phyloP scores from a whole-genome alignment of 2,797 vertebrate genomes.

The Peromyscus melanophrys region DNA sequence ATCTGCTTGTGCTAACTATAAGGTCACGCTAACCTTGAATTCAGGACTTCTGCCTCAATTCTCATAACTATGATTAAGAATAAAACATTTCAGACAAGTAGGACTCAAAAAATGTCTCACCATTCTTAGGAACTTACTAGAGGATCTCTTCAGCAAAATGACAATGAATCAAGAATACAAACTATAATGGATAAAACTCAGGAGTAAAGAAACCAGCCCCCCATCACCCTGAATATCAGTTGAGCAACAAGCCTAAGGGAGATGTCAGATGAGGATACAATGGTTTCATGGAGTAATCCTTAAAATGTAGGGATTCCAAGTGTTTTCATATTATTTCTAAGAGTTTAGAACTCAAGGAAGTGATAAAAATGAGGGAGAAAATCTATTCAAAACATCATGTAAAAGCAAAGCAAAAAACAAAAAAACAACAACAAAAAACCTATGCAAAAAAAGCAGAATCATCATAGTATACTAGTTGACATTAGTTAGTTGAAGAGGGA shows the following conservation, averaged over 20 bases:
- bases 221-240: neutral
- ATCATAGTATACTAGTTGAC: neutral
- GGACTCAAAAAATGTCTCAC: slow-evolving; percentile 13
- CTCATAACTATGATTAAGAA: slow-evolving; percentile 29
- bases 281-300: neutral
- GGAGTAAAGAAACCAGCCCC: slow-evolving; percentile 2
- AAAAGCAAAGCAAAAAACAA: slow-evolving; percentile 15
- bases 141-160: slow-evolving; percentile 44
- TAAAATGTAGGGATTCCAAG: slow-evolving; percentile 5
- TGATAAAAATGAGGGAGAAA: slow-evolving; percentile 3
- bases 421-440: neutral
- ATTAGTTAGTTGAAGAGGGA: neutral
- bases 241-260: neutral
- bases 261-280: neutral
- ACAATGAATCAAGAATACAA: slow-evolving; percentile 45
- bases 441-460: slow-evolving; percentile 48
- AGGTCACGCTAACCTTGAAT: neutral
- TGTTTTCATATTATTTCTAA: slow-evolving; percentile 17
- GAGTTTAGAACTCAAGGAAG: neutral
- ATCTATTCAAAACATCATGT: neutral
- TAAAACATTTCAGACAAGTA: slow-evolving; percentile 48
- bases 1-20: neutral
- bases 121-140: slow-evolving; percentile 54
- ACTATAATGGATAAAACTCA: neutral
- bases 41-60: neutral